Percentiles rank a stretch among this genome's conserved stretches.
Conservation (phyloP, 2,888 invertebrate genomes). For the Phyllotreta striolata region DNA sequence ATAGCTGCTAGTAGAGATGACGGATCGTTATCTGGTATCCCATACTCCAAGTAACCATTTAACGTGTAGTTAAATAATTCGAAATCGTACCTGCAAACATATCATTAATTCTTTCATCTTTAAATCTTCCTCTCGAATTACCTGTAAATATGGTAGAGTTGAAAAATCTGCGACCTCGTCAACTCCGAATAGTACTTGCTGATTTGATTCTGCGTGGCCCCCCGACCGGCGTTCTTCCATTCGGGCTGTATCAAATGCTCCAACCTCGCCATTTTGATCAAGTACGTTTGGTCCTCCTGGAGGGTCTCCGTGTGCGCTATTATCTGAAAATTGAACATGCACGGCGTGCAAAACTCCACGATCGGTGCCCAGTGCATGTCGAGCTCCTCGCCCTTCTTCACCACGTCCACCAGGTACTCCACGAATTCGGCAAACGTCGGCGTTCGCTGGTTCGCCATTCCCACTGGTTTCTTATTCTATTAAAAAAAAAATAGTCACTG, state of each 20-base stretch:
- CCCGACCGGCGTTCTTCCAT: constrained; percentile 83
- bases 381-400: constrained; percentile 68
- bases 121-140: constrained; percentile 54
- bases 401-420: constrained; percentile 77
- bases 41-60: constrained; percentile 72
- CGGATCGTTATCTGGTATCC: constrained; percentile 59
- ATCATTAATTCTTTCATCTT: background rate
- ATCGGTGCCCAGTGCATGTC: constrained; percentile 93
- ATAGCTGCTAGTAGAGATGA: constrained; percentile 56
- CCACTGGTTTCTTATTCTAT: constrained; percentile 31
- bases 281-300: constrained; percentile 83
- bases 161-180: constrained; percentile 75
- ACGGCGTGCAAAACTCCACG: constrained; percentile 84
- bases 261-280: constrained; percentile 79
- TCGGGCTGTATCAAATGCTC: constrained; percentile 81
- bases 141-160: constrained; percentile 82
- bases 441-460: constrained; percentile 60
- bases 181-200: constrained; percentile 80
- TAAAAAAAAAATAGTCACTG: constrained; percentile 21
- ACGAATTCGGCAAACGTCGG: constrained; percentile 86
- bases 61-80: constrained; percentile 86
- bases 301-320: constrained; percentile 85
- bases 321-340: constrained; percentile 78
- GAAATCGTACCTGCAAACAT: constrained; percentile 80
- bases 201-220: constrained; percentile 76